phyloP scores from a whole-genome alignment of 2,888 invertebrate genomes.

The Ennomos erosarius region DNA sequence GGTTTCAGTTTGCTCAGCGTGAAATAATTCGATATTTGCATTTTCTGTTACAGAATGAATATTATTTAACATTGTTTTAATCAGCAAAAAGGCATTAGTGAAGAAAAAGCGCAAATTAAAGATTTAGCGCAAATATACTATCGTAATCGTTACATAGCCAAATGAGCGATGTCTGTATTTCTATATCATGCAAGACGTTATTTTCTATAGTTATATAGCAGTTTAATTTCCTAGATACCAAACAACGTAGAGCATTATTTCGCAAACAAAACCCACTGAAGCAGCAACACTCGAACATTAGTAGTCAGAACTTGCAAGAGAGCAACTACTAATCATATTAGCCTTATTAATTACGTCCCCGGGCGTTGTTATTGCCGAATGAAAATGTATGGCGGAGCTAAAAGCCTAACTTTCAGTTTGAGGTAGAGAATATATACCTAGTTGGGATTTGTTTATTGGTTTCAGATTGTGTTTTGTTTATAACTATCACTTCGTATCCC shows the following conservation, averaged over 20 bases:
- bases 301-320: slow-evolving; percentile 50
- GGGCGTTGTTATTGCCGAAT: slow-evolving; percentile 73
- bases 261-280: slow-evolving; percentile 21
- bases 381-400: slow-evolving; percentile 73
- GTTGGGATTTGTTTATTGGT: slow-evolving; percentile 10
- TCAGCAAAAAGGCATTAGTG: too few relatives aligned
- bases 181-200: too few relatives aligned
- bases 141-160: too few relatives aligned
- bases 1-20: slow-evolving; percentile 39
- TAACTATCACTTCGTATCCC: too few relatives aligned
- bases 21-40: slow-evolving; percentile 42
- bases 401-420: slow-evolving; percentile 32
- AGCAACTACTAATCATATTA: slow-evolving; percentile 82
- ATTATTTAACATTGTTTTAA: slow-evolving; percentile 1
- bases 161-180: too few relatives aligned
- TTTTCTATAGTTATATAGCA: too few relatives aligned
- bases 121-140: too few relatives aligned
- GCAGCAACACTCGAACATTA: slow-evolving; percentile 24
- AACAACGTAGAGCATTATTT: slow-evolving; percentile 9
- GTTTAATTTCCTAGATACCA: too few relatives aligned
- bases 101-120: too few relatives aligned
- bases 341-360: slow-evolving; percentile 77
- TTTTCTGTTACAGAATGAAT: slow-evolving; percentile 16
- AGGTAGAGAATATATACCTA: not conserved
- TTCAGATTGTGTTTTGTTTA: slow-evolving; percentile 7